phyloP scores from a whole-genome alignment of 64 coral and sea anemone species.

The Stichodactyla mertensii region DNA sequence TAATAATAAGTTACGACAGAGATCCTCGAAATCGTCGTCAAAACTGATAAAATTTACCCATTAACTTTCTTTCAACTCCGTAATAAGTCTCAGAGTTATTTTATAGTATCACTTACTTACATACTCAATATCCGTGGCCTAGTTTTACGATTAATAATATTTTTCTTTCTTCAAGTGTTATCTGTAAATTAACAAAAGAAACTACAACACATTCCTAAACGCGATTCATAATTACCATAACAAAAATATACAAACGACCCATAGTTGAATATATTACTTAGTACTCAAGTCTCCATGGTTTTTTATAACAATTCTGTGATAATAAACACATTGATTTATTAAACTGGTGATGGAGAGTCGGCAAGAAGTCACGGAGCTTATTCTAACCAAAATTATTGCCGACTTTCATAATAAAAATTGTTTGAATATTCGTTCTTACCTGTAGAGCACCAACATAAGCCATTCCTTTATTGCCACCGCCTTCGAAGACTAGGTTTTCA shows the following conservation, averaged over 20 bases:
- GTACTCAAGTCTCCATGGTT: background rate
- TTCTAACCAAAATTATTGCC: background rate
- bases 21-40: background rate
- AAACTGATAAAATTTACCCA: background rate
- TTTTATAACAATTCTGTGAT: background rate
- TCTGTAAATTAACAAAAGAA: background rate
- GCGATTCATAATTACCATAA: background rate
- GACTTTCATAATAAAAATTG: background rate
- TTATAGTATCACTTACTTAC: background rate
- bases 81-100: background rate
- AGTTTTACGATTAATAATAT: background rate
- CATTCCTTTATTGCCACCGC: slow-evolving; percentile 97
- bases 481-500: slow-evolving; percentile 97
- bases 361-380: background rate
- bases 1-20: background rate
- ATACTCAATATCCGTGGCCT: background rate
- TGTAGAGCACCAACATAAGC: slow-evolving; percentile 93
- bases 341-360: background rate
- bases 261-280: background rate
- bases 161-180: background rate
- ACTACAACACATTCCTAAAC: background rate
- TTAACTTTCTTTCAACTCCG: background rate
- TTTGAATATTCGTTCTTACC: slow-evolving; percentile 38
- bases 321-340: background rate
- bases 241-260: background rate